Conservation (phyloP, 2,888 invertebrate species). For the Pyrochroa serraticornis region DNA sequence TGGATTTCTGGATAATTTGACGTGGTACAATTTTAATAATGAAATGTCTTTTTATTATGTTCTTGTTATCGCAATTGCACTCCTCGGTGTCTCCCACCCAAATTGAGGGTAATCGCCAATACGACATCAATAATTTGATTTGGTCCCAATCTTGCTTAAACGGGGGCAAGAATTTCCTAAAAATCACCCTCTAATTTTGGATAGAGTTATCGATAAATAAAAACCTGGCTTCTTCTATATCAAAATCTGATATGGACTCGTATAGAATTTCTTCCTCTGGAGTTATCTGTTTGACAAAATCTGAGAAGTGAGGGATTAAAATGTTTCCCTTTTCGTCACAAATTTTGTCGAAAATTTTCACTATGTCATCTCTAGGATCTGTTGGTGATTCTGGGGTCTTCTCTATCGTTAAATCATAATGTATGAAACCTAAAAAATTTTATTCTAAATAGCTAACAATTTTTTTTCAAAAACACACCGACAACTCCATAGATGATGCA, state of each 20-base stretch:
- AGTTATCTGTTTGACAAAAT: conserved; percentile 56
- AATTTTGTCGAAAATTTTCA: conserved; percentile 50
- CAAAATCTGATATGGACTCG: conserved; percentile 52
- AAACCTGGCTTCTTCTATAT: conserved; percentile 51
- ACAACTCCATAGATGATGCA: conserved; percentile 58
- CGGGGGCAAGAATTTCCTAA: conserved; percentile 48
- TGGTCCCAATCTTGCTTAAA: conserved; percentile 53
- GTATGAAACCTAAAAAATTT: conserved; percentile 28
- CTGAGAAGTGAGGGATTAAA: conserved; percentile 53
- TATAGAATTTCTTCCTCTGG: conserved; percentile 59
- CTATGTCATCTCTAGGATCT: conserved; percentile 56
- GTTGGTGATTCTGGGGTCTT: conserved; percentile 39
- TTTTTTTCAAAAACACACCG: conserved; percentile 40
- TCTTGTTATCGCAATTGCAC: conserved; percentile 52
- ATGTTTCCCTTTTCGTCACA: conserved; percentile 49
- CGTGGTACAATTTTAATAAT: conserved; percentile 55
- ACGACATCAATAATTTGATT: conserved; percentile 56
- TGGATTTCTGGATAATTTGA: conserved; percentile 48
- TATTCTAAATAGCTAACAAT: too few species aligned
- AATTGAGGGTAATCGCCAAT: conserved; percentile 57
- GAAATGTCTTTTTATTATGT: conserved; percentile 50
- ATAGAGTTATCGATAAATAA: conserved; percentile 1
- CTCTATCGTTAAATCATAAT: conserved; percentile 44
- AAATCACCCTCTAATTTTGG: conserved; percentile 14
- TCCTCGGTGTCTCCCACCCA: conserved; percentile 48